phyloP scores from a whole-genome alignment of 2,797 vertebrate species.

The Paguma larvata region DNA sequence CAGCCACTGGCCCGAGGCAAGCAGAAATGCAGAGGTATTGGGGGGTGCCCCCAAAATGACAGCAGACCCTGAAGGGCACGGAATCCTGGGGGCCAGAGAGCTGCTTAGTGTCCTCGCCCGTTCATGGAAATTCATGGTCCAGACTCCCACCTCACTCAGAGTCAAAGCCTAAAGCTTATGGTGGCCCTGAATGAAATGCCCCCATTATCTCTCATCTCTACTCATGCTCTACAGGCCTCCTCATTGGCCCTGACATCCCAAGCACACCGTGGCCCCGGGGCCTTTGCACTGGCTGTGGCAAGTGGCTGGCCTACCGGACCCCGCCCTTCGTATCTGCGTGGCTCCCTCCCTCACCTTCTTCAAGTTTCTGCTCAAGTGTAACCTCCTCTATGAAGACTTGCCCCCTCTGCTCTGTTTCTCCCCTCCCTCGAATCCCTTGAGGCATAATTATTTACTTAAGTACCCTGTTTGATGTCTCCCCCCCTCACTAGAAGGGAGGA shows the following conservation, averaged over 20 bases:
- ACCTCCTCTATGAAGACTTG: neutral
- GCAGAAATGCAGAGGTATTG: neutral
- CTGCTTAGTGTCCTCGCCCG: neutral
- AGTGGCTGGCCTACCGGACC: neutral
- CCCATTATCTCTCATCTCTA: neutral
- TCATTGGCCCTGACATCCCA: neutral
- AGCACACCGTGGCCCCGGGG: neutral
- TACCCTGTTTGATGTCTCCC: neutral
- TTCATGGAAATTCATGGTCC: neutral
- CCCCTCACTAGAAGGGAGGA: neutral
- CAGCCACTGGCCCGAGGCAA: neutral
- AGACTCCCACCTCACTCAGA: neutral
- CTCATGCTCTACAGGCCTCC: neutral
- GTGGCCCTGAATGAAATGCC: neutral
- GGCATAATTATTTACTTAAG: neutral
- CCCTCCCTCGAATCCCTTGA: neutral
- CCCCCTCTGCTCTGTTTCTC: neutral
- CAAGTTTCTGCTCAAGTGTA: neutral
- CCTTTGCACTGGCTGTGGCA: slow-evolving; percentile 16
- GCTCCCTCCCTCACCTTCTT: neutral
- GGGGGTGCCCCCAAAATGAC: neutral
- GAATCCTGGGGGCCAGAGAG: neutral
- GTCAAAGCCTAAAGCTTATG: neutral
- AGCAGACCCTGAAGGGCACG: neutral
- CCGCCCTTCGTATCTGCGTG: neutral